Evolutionary conservation across 92 coral and sea anemone species (phyloP), one percentile per base, ranked within the genome.

Genomic region (Bergia puertoricense): DNA sequence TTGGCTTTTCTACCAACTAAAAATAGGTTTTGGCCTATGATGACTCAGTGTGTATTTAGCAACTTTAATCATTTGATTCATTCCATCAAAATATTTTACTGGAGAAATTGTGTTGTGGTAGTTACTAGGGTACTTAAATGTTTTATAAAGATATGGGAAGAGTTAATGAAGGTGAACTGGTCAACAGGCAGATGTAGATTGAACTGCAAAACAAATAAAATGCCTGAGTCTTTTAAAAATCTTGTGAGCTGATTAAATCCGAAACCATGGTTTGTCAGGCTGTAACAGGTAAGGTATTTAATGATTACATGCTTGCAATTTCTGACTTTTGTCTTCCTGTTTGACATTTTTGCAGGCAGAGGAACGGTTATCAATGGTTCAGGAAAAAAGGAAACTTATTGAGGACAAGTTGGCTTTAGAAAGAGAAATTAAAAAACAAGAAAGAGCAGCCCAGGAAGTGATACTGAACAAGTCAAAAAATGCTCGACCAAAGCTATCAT

Each of bases 381-480:
- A 92, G 71, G 99, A 97, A 77, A 95, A 94, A 81, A 94, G 99
- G 68, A 86, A 88, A 16, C 94, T 97, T 20, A 93, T 92, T 40
- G 96, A 97, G 74, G 97, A 97, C 85, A 97, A 95, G 83, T 48
- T 90, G 89, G 75, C 82, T 82, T 90, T 96, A 88, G 96, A 95
- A 90, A 91, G 94, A 80, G 98, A 95, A 73, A 94, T 97, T n/a
- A 94, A 93, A 88, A 97, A 97, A 86, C 98, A 97, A 77, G 98
- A 97, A 76, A 91, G 93, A 85, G 95, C 97, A 10, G 92, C 99
- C 8, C 99, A 97, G 56, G 99, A 97, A 86, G 92, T 97, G 22
- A 97, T 97, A 67, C 90, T 97, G 46, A 97, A 97, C 91, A 97
- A 97, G 88, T 91, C 94, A 71, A 95, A 95, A 91, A 97, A 82